These are phyloP conservation scores for Pseudomugil gertrudae DNA, from an alignment of 2,797 vertebrate genomes.

Conservation along the genomic window DNA sequence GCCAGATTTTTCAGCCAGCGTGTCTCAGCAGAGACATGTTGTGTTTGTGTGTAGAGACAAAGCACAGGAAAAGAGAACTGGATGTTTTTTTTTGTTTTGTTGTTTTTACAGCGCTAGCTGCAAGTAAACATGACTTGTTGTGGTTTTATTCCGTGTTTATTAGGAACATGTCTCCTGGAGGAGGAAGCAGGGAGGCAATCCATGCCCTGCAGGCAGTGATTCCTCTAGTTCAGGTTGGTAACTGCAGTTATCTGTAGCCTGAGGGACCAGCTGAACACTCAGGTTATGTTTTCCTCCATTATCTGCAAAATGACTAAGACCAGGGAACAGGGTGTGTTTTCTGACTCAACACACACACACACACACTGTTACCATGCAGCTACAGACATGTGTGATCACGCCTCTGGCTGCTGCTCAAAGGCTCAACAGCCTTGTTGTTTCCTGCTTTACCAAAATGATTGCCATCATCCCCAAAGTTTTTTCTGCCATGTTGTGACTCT, in stretches of 20 bases:
- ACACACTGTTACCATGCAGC: conserved; percentile 1
- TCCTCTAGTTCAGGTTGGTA: background rate
- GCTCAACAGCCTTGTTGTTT: background rate
- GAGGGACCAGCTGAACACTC: conserved; percentile 39
- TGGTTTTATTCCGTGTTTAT: background rate
- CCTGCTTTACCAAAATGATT: too few species aligned
- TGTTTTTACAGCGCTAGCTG: too few species aligned
- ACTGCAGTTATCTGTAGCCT: conserved; percentile 32
- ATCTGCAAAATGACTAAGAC: conserved; percentile 63
- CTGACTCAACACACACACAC: conserved; percentile 58
- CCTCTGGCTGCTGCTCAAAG: background rate
- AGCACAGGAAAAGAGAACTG: background rate
- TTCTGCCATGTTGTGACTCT: too few species aligned
- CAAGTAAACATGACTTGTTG: background rate
- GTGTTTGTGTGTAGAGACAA: background rate
- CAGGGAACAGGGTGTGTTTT: conserved; percentile 70
- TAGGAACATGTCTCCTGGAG: too few species aligned
- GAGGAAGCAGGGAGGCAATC: conserved; percentile 13
- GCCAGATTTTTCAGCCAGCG: background rate
- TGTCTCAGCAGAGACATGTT: conserved; percentile 12
- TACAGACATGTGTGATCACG: conserved; percentile 44
- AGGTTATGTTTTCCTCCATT: conserved; percentile 30
- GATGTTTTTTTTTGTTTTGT: too few species aligned
- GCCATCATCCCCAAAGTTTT: background rate
- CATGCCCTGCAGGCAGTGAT: conserved; percentile 30